phyloP scores from a whole-genome alignment of 2,888 invertebrate species.

The Tridacna crocea region DNA sequence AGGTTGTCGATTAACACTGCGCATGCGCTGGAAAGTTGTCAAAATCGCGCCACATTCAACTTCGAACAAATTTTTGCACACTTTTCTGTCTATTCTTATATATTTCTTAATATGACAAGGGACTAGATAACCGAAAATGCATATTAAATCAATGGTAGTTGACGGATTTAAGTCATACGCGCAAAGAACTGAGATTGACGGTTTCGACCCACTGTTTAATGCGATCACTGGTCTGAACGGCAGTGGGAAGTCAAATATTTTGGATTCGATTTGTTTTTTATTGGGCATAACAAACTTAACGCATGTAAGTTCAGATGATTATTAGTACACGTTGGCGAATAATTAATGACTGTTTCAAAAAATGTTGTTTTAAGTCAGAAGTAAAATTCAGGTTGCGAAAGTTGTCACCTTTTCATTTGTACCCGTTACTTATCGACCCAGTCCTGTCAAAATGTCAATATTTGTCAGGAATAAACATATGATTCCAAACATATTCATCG shows the following conservation, averaged over 20 bases:
- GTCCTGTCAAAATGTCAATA: too few species aligned
- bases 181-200: constrained; percentile 94
- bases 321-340: too few species aligned
- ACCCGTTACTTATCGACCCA: too few species aligned
- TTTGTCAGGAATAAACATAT: too few species aligned
- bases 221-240: constrained; percentile 99
- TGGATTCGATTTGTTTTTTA: constrained; percentile 99
- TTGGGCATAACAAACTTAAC: constrained; percentile 96
- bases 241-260: constrained; percentile 98
- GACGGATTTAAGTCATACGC: constrained; percentile 99
- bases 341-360: too few species aligned
- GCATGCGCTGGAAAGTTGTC: not conserved
- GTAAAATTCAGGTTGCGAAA: too few species aligned
- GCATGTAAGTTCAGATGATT: constrained; percentile 88
- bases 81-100: too few species aligned
- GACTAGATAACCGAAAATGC: constrained; percentile 88
- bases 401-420: too few species aligned
- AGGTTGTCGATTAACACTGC: not conserved
- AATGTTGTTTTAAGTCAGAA: too few species aligned
- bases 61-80: not conserved
- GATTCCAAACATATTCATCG: too few species aligned
- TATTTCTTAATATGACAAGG: not conserved
- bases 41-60: constrained; percentile 1
- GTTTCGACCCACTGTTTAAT: constrained; percentile 97
- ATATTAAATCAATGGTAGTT: constrained; percentile 94